Conservation (phyloP, 2,113 vertebrate species). For the Amblyopsis rosae region DNA sequence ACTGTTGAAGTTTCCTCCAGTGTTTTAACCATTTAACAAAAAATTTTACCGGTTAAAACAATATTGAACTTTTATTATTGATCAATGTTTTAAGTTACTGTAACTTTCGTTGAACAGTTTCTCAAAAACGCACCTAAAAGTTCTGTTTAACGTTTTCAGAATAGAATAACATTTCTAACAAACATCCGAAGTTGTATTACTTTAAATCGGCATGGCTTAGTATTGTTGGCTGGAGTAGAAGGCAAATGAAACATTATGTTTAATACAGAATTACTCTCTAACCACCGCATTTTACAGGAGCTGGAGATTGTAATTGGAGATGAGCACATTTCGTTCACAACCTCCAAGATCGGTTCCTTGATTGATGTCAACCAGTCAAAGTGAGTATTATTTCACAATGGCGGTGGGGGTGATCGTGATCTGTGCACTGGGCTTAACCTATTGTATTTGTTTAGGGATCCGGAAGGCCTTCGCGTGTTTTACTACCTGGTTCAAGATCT, state of each 20-base stretch:
- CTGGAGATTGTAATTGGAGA: slow-evolving; percentile 99
- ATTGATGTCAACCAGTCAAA: slow-evolving; percentile 99
- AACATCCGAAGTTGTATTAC: too few relatives aligned
- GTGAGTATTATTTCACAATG: slow-evolving; percentile 73
- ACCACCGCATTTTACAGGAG: slow-evolving; percentile 76
- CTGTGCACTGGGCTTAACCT: not conserved
- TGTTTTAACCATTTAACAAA: too few relatives aligned
- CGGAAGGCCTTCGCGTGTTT: slow-evolving; percentile 96
- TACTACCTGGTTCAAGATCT: slow-evolving; percentile 99
- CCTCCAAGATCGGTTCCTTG: slow-evolving; percentile 97
- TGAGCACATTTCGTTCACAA: slow-evolving; percentile 98
- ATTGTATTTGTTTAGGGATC: slow-evolving; percentile 81
- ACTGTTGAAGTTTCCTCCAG: too few relatives aligned
- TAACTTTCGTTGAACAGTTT: too few relatives aligned
- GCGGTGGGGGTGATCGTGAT: not conserved
- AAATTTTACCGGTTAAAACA: too few relatives aligned
- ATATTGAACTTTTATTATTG: too few relatives aligned
- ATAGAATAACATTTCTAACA: too few relatives aligned
- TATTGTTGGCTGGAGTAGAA: too few relatives aligned
- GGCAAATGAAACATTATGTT: not conserved
- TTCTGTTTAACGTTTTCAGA: too few relatives aligned
- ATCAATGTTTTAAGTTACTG: too few relatives aligned
- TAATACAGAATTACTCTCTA: not conserved
- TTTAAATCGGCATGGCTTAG: not conserved
- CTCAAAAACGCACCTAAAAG: too few relatives aligned